Conservation (phyloP, 2,888 invertebrate genomes). For the Nebria brevicollis region DNA sequence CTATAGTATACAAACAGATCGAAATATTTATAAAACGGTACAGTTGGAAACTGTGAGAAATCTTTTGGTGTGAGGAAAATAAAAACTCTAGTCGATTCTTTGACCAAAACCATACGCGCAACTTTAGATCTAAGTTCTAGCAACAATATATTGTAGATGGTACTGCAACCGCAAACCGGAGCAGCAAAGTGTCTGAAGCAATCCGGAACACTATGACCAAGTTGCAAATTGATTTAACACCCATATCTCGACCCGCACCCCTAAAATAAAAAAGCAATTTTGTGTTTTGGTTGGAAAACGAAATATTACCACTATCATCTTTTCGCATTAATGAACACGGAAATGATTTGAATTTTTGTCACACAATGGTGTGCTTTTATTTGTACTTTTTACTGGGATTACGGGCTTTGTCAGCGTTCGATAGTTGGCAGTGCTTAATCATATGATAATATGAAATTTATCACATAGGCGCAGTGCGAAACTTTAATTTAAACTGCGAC, state of each 20-base stretch:
- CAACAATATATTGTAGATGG: neutral
- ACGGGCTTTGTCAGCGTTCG: too few species aligned
- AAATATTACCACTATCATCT: neutral
- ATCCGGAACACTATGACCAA: neutral
- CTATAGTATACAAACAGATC: neutral
- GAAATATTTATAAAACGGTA: conserved; percentile 23
- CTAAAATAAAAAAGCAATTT: too few species aligned
- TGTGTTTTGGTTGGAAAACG: too few species aligned
- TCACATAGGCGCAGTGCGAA: conserved; percentile 23
- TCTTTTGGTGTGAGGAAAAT: too few species aligned
- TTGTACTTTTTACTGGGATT: too few species aligned
- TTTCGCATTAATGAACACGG: neutral
- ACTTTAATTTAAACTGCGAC: conserved; percentile 33
- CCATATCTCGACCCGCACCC: neutral
- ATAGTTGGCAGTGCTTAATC: neutral
- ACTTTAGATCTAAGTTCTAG: neutral
- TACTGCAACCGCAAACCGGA: neutral
- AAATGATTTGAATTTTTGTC: neutral
- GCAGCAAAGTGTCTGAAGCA: neutral
- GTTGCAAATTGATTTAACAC: neutral
- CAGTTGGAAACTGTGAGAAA: too few species aligned
- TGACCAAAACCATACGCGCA: neutral
- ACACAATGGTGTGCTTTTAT: neutral
- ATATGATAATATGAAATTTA: conserved; percentile 9
- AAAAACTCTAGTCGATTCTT: too few species aligned